These are phyloP conservation scores for Nomia melanderi DNA, from an alignment of 1,140 invertebrate species.

Conservation along the genomic window DNA sequence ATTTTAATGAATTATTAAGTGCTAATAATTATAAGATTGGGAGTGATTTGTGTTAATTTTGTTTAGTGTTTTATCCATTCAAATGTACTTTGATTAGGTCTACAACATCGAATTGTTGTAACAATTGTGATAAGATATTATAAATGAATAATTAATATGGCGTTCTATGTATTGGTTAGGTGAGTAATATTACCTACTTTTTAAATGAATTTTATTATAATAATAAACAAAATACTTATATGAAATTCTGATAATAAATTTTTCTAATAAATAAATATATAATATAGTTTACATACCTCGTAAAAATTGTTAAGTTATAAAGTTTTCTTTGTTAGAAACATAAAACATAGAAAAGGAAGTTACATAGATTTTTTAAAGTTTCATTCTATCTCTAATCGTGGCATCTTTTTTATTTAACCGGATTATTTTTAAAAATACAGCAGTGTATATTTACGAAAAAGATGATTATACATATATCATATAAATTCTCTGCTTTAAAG, in stretches of 20 bases:
- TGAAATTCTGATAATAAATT: too few species aligned
- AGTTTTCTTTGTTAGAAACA: too few species aligned
- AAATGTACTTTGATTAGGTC: neutral
- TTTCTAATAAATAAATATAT: too few species aligned
- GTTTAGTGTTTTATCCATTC: neutral
- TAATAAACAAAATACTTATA: too few species aligned
- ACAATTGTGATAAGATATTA: neutral
- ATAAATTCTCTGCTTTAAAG: neutral
- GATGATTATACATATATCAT: conserved; percentile 43
- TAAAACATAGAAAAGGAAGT: conserved; percentile 73
- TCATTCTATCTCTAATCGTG: conserved; percentile 67
- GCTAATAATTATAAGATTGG: neutral
- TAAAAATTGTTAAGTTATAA: too few species aligned
- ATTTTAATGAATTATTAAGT: neutral
- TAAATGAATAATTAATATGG: neutral
- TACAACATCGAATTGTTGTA: neutral
- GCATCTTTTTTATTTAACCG: conserved; percentile 60
- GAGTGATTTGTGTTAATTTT: neutral
- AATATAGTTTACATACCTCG: too few species aligned
- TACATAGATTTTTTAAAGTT: conserved; percentile 70
- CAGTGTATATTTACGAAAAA: conserved; percentile 66
- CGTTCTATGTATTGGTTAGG: neutral
- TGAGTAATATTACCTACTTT: neutral
- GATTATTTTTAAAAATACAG: conserved; percentile 59
- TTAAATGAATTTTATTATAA: too few species aligned